These are phyloP conservation scores for Atta colombica DNA, from an alignment of 1,140 invertebrate genomes.

Conservation along the genomic window DNA sequence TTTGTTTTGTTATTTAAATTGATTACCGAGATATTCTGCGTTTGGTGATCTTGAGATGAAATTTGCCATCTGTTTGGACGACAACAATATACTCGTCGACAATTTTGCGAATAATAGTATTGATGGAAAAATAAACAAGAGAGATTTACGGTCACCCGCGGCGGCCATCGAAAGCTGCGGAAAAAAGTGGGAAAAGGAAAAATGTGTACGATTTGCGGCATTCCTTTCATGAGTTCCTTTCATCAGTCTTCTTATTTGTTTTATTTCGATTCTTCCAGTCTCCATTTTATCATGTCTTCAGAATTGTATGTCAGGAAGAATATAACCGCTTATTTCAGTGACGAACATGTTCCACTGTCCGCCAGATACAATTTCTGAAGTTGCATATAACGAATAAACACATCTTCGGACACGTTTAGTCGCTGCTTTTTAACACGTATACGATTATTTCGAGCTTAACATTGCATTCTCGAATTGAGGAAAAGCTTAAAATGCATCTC, in stretches of 20 bases:
- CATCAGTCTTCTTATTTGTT: neutral
- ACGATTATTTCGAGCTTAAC: constrained; percentile 18
- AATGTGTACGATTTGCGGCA: neutral
- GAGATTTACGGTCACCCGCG: constrained; percentile 32
- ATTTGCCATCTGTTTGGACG: neutral
- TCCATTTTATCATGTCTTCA: constrained; percentile 23
- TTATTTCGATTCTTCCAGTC: constrained; percentile 1
- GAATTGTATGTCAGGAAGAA: neutral
- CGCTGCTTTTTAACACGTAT: constrained; percentile 24
- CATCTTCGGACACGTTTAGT: neutral
- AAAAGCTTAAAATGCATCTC: neutral
- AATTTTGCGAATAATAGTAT: constrained; percentile 28
- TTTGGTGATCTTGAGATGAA: neutral
- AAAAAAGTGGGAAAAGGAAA: neutral
- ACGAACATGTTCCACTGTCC: constrained; percentile 6
- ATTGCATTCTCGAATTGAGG: neutral
- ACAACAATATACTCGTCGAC: neutral
- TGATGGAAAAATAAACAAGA: constrained; percentile 35
- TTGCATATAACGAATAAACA: constrained; percentile 20
- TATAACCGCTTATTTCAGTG: constrained; percentile 26
- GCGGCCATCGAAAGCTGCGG: neutral
- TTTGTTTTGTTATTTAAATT: neutral
- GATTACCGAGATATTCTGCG: constrained; percentile 11
- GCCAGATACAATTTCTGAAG: constrained; percentile 19
- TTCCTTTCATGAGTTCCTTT: constrained; percentile 5